Evolutionary conservation across 2,113 vertebrate species (phyloP), one percentile per base, ranked within the genome.

Genomic region (Salminus brasiliensis): DNA sequence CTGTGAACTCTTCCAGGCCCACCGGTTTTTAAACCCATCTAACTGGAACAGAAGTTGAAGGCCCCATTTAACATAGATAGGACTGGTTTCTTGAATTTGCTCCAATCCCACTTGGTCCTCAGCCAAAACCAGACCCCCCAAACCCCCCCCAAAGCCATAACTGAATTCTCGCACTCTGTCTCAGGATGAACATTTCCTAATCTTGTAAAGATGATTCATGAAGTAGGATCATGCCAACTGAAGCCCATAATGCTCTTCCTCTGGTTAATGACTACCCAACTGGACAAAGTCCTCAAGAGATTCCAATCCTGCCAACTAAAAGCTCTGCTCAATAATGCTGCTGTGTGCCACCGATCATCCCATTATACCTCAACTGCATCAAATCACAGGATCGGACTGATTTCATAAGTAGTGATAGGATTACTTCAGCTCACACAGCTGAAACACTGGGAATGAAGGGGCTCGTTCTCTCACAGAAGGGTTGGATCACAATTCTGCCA

Each of bases 201-300:
- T 13, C 27, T 74, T 23, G 10, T 34, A 21, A 43, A 77, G 25
- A 5, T 15, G 8, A 30, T 7, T 34, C n/a, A 4, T 45, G 18
- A 39, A 69, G 11, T 12, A 77, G 16, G 41, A 6, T 65, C 43
- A 34, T 11, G 45, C 18, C 43, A 59, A 34, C 41, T 47, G 41
- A 13, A 23, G 9, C 9, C 9, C n/a, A 63, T 27, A 43, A 23
- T 27, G 52, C 10, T 71, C 7, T 16, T 45, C 10, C 41, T 23
- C 8, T 52, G 47, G 78, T 62, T 73, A 80, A 83, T 55, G 12
- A 78, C 32, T 34, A 74, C 63, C 62, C 30, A 29, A 25, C 47
- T 69, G 62, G 59, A 45, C 67, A 83, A 81, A 80, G 65, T 76
- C 29, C 36, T 57, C 18, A 59, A 34, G n/a, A 47, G 39, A 65